A percentile compares a stretch with the other conserved stretches of the same genome.
Evolutionary conservation across 2,888 invertebrate species (phyloP).

Genomic region (Drosophila recens): DNA sequence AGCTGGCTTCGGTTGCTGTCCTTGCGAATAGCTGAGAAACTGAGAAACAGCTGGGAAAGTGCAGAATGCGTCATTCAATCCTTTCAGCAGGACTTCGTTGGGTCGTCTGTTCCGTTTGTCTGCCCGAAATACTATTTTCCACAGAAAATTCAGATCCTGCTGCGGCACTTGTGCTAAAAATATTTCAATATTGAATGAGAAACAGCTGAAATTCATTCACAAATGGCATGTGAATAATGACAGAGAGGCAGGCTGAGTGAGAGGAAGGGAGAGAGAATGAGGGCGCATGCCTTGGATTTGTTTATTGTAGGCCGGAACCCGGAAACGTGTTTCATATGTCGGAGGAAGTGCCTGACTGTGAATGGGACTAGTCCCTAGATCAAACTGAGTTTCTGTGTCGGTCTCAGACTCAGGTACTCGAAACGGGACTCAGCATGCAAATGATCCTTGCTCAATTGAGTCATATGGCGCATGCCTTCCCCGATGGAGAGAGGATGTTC

Average conservation of each 20-base stretch:
- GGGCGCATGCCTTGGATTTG: constrained; percentile 41
- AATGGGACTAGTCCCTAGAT: constrained; percentile 18
- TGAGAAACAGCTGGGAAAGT: constrained; percentile 46
- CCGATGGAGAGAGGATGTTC: background rate
- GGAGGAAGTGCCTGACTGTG: constrained; percentile 41
- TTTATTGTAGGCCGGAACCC: constrained; percentile 55
- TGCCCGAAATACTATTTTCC: constrained; percentile 26
- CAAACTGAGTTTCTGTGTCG: constrained; percentile 1
- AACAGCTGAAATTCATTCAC: constrained; percentile 61
- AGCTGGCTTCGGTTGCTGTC: constrained; percentile 28
- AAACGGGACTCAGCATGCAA: constrained; percentile 55
- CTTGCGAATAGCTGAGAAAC: constrained; percentile 30
- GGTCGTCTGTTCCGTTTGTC: background rate
- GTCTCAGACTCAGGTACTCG: constrained; percentile 48
- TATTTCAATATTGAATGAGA: constrained; percentile 48
- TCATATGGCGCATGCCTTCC: constrained; percentile 59
- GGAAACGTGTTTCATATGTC: constrained; percentile 68
- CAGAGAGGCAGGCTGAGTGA: background rate
- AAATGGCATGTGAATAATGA: constrained; percentile 7
- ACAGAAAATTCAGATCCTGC: constrained; percentile 49
- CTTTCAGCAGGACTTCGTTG: constrained; percentile 30
- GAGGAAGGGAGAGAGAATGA: background rate
- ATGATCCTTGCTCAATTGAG: constrained; percentile 56
- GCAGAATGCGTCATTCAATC: constrained; percentile 45
- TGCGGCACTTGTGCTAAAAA: constrained; percentile 67